Evolutionary conservation across 2,888 invertebrate genomes (phyloP).

Genomic region (Hyposoter dolosus): DNA sequence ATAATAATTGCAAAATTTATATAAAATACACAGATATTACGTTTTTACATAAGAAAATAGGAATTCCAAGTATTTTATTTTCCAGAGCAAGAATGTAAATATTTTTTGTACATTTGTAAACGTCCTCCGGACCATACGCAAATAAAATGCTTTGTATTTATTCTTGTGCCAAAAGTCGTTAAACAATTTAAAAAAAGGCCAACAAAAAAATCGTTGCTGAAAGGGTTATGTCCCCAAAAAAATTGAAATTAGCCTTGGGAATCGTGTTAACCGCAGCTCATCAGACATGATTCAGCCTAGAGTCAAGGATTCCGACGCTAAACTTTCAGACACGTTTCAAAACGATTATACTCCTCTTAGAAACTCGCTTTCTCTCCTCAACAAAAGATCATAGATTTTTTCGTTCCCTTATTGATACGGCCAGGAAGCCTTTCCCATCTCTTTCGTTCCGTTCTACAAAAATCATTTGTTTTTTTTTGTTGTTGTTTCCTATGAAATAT

Average conservation of each 20-base stretch:
- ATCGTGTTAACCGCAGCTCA: not conserved
- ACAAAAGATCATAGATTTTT: constrained; percentile 16
- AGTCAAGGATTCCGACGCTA: not conserved
- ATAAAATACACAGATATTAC: no score
- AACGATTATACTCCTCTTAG: not conserved
- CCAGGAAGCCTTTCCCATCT: not conserved
- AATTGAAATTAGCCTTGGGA: not conserved
- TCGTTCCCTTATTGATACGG: not conserved
- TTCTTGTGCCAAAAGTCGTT: no score
- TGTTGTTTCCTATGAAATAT: not conserved
- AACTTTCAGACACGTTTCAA: constrained; percentile 6
- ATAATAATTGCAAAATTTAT: no score
- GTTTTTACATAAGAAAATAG: no score
- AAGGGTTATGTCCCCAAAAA: not conserved
- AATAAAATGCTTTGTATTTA: no score
- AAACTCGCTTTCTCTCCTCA: constrained; percentile 1
- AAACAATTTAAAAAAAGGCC: not conserved
- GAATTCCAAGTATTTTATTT: no score
- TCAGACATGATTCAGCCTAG: not conserved
- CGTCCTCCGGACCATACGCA: no score
- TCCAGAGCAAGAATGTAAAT: no score
- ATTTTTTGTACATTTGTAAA: no score
- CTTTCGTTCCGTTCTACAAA: constrained; percentile 12
- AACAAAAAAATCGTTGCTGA: not conserved
- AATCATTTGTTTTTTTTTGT: not conserved